Base-by-base conservation (phyloP, 2,113 vertebrate genomes). In the Mustela lutreola region DNA sequence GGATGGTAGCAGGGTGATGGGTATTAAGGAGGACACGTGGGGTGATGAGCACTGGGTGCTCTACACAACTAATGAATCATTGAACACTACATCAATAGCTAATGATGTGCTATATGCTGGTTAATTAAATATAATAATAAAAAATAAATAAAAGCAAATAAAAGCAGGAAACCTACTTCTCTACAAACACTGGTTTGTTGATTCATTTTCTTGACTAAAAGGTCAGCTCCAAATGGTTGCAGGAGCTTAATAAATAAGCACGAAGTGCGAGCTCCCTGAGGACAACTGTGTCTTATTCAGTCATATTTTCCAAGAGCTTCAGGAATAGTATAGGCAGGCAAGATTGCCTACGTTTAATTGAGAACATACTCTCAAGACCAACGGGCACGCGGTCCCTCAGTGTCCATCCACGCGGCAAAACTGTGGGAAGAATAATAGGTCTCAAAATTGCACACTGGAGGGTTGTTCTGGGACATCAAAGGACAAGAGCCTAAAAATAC, bases 171-270 rank as follows among this genome's bases (percentile, higher is more conserved):
- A n/a, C 2, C 39, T 91, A 28, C 11, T 92, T 97, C 39, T 89
- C 33, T 62, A 14, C 50, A 70, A 92, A 76, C 1, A 45, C 28
- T 58, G 26, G 12, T 58, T 91, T 91, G 22, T 33, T 58, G 14
- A 58, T 58, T 92, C 18, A 45, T 24, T 96, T 89, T 87, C 90
- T 81, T 89, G n/a, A 81, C 81, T 89, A 89, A 83, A 85, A 89
- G n/a, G 11, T 80, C 50, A 91, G 14, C 76, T 97, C 80, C 75
- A 88, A 95, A 91, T 97, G 70, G 65, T 39, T 92, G 22, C 67
- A 83, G 63, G 24, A 63, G 8, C 22, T 96, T 60, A 36, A 70
- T 88, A 91, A 90, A 80, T 45, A 83, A 90, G 26, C 1, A 1
- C 22, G 88, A 87, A 92, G 39, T 14, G 39, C 50, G 67, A 86